Base-by-base conservation (phyloP, 2,888 invertebrate genomes). In the Acanthacorydalis orientalis region DNA sequence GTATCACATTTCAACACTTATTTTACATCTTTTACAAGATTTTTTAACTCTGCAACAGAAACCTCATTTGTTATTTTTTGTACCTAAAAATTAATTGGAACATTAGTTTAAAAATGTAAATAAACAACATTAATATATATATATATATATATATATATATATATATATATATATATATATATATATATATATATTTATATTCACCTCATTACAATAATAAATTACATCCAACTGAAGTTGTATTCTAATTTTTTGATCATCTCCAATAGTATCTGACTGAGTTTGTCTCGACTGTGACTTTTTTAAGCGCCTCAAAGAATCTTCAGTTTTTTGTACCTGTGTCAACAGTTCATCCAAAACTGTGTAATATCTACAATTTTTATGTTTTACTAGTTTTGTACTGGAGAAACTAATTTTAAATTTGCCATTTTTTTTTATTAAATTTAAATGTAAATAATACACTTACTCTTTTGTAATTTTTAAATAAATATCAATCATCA, bases 301-400 rank as follows among this genome's bases (percentile, higher is more conserved):
- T 66, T 92, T 93, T 60, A 97, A 70, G 56, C 92, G 77, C 60
- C 88, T 78, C 53, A 97, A 68, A 48, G 93, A 93, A 61, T 95
- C 93, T 62, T 96, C 95, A 55, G 95, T 96, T 68, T 86, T 91
- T 63, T 88, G 87, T 9, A 96, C 93, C 1, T 93, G 92, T 42
- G 83, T 86, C 51, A 97, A 68, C 2, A 96, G 91, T 65, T 93
- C 91, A 57, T 78, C 76, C 12, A 92, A 88, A 50, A 83, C 76
- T 55, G 70, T 73, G 59, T 74, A 75, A 65, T 86, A 87, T 57
- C 73, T 74, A 51, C 14, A 60, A 54, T 42, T 52, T 44, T 12
- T 41, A 12, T 33, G 2, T 2, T n/a, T n/a, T n/a, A n/a, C n/a
- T n/a, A n/a, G n/a, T n/a, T n/a, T n/a, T n/a, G n/a, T n/a, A n/a